Evolutionary conservation across 2,888 invertebrate species (phyloP), one percentile per base, ranked within the genome.

Genomic region (Agrilus cyanescens): DNA sequence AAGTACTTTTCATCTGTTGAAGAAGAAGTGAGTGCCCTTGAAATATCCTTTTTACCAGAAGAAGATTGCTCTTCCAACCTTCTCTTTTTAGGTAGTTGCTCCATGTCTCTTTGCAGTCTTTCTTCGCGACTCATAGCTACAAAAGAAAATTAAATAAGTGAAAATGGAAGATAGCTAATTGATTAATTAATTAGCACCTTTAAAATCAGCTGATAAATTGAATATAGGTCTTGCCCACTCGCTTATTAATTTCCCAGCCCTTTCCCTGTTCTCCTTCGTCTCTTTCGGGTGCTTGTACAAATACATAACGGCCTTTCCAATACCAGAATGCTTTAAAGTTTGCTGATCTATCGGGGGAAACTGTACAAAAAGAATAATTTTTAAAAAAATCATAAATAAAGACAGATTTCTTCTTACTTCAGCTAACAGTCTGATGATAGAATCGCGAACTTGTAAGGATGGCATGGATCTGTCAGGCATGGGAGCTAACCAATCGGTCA

Each of bases 301-400:
- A 70, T 97, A 96, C 98, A 98, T 98, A 1, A 98, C 91, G 33
- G 98, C 97, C 70, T 97, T 97, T 43, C 97, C 97, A 53, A 97
- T 91, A 18, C 96, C 96, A 6, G 95, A 94, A 62, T 90, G 89
- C 65, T 95, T 95, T 53, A 98, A 71, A 44, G 88, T 82, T 33
- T 84, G 78, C 63, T 90, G 87, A 65, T 90, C 90, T 45, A 94
- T 82, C 18, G 80, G 74, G 25, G 94, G 94, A 68, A 95, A 93
- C 84, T 88, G 65, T 30, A 69, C 68, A 48, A 48, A 43, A 48
- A 49, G 4, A 35, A n/a, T 10, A 38, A 16, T 13, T 36, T 30
- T 38, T 12, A 34, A 29, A 12, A 20, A 25, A 10, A 34, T 37
- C 12, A 16, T 16, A 13, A 15, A 15, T 8, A 40, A 36, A 6